Base-by-base conservation (phyloP, 2,888 invertebrate species). In the Ennomos quercinarius region DNA sequence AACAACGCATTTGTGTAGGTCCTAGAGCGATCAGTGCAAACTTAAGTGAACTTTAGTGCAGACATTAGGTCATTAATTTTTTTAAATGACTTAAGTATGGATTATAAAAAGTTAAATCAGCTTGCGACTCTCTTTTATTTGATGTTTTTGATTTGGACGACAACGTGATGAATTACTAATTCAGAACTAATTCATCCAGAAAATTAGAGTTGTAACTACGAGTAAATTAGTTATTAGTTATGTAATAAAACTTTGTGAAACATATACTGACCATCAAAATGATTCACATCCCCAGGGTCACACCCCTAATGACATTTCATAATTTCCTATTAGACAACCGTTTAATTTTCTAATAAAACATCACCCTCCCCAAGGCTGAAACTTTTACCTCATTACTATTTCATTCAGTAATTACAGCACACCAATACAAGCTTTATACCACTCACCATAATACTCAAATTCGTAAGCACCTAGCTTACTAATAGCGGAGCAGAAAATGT, bases 391-490 rank as follows among this genome's bases (percentile, higher is more conserved):
- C 47, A 57, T 57, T 46, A 47, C 43, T 17, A 17, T 38, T 12
- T 11, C 9, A 9, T 27, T 6, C 6, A 27, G n/a, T n/a, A n/a
- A n/a, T n/a, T 27, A 27, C 4, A 27, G 8, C 40, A 49, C 44
- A 36, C 54, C 36, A 35, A 59, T 49, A 39, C 55, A 35, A 57
- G 49, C 74, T 68, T 72, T 72, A 68, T 34, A 36, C 51, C 40
- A 58, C 46, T 36, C 17, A 1, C 9, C 45, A 61, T 69, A 72
- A 73, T 72, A 68, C 68, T 39, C 60, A 72, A 68, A 74, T 74
- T 76, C 61, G 67, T 70, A 74, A 6, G 27, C 27, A 27, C 27
- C 27, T 72, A 35, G 8, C 27, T 27, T 27, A 27, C 27, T 27
- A 44, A 38, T 41, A 50, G 27, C 47, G 34, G 6, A 35, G 34